phyloP scores from a whole-genome alignment of 2,113 vertebrate species.

The Nycticorax nycticorax region DNA sequence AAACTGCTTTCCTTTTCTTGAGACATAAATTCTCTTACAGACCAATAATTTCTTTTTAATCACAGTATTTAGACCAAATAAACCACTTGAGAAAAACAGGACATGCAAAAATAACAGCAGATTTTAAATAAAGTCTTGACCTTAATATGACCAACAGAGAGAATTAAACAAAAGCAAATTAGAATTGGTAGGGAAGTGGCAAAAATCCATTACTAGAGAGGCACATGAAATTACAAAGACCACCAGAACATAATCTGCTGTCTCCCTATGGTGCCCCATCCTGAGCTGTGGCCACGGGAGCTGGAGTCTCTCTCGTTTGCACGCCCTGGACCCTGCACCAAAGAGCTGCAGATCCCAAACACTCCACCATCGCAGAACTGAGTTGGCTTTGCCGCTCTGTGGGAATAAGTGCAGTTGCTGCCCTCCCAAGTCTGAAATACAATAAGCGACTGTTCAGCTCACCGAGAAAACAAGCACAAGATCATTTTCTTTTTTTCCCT shows the following conservation, averaged over 20 bases:
- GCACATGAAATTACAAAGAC: neutral
- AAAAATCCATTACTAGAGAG: neutral
- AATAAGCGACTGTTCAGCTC: neutral
- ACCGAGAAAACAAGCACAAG: neutral
- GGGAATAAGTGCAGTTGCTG: neutral
- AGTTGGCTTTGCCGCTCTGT: neutral
- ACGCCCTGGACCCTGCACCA: neutral
- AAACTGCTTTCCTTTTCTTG: neutral
- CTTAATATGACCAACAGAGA: neutral
- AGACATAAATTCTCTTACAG: neutral
- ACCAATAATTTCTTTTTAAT: neutral
- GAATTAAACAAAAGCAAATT: neutral
- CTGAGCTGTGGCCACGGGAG: neutral
- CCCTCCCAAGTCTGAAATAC: neutral
- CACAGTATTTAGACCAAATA: neutral
- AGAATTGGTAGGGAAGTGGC: neutral
- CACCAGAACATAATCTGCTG: neutral
- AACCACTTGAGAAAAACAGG: neutral
- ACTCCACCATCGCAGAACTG: accelerated
- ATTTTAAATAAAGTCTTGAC: neutral
- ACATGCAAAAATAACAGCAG: neutral
- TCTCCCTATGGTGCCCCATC: neutral
- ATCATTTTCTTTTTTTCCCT: accelerated
- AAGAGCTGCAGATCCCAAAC: neutral
- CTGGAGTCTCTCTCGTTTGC: neutral